Evolutionary conservation across 2,797 vertebrate genomes (phyloP).

Genomic region (Pygocentrus nattereri): DNA sequence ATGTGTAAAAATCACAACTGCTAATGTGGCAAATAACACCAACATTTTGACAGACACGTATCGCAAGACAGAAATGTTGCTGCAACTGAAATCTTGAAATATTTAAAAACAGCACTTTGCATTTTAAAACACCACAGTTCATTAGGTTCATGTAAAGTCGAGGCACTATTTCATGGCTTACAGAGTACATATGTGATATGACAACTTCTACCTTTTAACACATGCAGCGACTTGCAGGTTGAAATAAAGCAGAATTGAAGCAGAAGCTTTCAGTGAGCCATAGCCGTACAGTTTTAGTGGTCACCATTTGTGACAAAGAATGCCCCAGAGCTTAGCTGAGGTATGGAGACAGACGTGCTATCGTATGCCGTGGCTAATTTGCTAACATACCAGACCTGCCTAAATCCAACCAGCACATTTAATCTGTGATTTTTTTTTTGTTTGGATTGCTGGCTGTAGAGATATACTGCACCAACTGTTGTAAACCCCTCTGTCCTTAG

Average conservation of each 20-base stretch:
- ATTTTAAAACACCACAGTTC: too few species aligned
- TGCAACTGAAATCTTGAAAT: too few species aligned
- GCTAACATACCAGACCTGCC: background rate
- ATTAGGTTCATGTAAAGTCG: too few species aligned
- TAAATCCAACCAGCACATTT: slow-evolving; percentile 1
- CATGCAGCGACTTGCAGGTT: background rate
- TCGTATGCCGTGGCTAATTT: slow-evolving; percentile 13
- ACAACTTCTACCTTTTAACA: too few species aligned
- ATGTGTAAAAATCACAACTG: too few species aligned
- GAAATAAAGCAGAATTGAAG: background rate
- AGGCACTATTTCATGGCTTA: too few species aligned
- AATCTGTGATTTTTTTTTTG: slow-evolving; percentile 14
- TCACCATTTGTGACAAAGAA: background rate
- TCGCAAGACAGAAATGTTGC: too few species aligned
- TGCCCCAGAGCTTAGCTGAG: slow-evolving; percentile 4
- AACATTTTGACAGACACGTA: too few species aligned
- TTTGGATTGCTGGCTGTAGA: slow-evolving; percentile 30
- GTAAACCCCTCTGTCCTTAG: background rate
- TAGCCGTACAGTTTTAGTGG: background rate
- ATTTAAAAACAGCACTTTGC: too few species aligned
- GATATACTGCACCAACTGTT: slow-evolving; percentile 31
- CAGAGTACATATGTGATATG: too few species aligned
- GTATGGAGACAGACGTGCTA: slow-evolving; percentile 27
- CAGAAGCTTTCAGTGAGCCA: background rate
- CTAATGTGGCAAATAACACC: too few species aligned